phyloP scores from a whole-genome alignment of 2,113 vertebrate genomes.

The Phrynosoma platyrhinos region DNA sequence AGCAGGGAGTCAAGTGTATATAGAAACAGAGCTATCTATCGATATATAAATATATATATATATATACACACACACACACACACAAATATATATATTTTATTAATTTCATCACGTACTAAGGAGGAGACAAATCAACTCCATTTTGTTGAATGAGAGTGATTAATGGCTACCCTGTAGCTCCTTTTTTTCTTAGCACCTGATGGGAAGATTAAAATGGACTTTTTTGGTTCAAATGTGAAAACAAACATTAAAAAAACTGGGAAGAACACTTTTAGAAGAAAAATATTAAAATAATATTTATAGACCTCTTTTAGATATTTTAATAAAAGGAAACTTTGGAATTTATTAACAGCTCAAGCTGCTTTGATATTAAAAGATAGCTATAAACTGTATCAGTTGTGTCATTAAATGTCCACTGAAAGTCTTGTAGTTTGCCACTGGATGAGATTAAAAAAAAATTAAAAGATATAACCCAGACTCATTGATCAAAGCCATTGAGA shows the following conservation, averaged over 20 bases:
- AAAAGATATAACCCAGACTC: slow-evolving; percentile 70
- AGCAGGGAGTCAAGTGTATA: slow-evolving; percentile 28
- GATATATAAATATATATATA: slow-evolving; percentile 30
- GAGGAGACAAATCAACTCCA: slow-evolving; percentile 11
- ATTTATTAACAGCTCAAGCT: slow-evolving; percentile 95
- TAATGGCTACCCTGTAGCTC: not conserved
- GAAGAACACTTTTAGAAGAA: slow-evolving; percentile 88
- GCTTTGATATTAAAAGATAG: slow-evolving; percentile 93
- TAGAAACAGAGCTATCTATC: slow-evolving; percentile 52
- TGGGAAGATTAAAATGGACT: slow-evolving; percentile 3
- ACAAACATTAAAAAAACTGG: slow-evolving; percentile 47
- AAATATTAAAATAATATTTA: slow-evolving; percentile 86
- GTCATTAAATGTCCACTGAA: slow-evolving; percentile 94
- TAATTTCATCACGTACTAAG: slow-evolving; percentile 57
- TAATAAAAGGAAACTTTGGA: slow-evolving; percentile 97
- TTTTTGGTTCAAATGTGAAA: slow-evolving; percentile 75
- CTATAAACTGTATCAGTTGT: slow-evolving; percentile 91
- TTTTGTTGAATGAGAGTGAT: not conserved
- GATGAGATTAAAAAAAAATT: slow-evolving; percentile 92
- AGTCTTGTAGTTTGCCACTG: slow-evolving; percentile 98
- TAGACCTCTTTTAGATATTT: slow-evolving; percentile 96
- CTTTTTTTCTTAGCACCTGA: not conserved
- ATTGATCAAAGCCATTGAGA: slow-evolving; percentile 96
- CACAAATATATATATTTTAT: slow-evolving; percentile 69
- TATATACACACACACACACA: slow-evolving; percentile 6